Base-by-base conservation (phyloP, 2,797 vertebrate species). In the Hybognathus amarus region DNA sequence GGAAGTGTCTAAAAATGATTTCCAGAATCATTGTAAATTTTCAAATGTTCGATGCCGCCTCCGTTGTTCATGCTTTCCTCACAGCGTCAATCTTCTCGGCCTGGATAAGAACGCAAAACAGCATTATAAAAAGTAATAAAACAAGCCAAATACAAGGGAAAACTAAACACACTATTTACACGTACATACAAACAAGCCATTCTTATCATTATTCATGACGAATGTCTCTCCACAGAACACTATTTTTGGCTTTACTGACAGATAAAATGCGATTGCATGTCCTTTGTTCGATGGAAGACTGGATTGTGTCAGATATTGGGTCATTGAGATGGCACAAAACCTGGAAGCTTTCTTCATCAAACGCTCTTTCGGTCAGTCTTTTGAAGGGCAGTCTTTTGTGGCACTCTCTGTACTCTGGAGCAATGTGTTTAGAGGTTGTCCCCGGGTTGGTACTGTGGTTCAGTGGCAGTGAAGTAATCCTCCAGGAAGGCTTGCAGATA, bases 401-500 rank as follows among this genome's bases (percentile, higher is more conserved):
- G 76, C 42, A 13, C 24, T 22, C 75, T 88, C 76, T 76, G 18
- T 73, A 38, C 33, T 68, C 83, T 82, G 38, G 40, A 27, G 30
- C 24, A 47, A 36, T 15, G 73, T 0, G 85, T 94, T 97, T 95
- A 99, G 95, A 99, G 97, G 92, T 99, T 99, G 91, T 99, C 98
- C 0, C 97, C 98, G 0, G 98, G 98, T 90, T 99, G 98, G 90
- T 99, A 99, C 93, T 99, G 98, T 93, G 98, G 98, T 95, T 99
- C 98, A 73, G 98, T 99, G 91, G 98, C 97, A 80, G 98, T 99
- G 94, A 99, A 99, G 96, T 99, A 99, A 96, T 99, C 97, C 96
- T 99, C 98, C 93, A 99, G 96, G 94, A 99, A 99, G 92, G 97
- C 96, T 94, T 99, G 98, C 91, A 99, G 95, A 90, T 99, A 99